Evolutionary conservation across 1,140 invertebrate genomes (phyloP), one percentile per base, ranked within the genome.

Genomic region (Bombus ignitus): DNA sequence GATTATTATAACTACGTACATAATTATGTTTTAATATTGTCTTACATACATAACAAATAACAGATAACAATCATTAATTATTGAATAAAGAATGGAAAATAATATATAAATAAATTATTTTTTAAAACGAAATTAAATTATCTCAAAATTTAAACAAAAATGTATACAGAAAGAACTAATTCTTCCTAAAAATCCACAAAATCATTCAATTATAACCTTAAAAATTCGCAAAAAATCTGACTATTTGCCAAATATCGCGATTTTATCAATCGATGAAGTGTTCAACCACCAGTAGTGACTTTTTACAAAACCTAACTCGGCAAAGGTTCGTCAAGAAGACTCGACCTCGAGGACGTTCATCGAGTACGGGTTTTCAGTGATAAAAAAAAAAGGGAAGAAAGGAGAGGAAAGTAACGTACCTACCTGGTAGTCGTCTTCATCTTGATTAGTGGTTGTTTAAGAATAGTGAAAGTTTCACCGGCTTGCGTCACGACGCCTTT

Each of bases 391-490:
- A 9, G 62, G 12, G 62, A 22, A 18, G 74, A 32, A 65, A 25
- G 35, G 22, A 42, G n/a, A 66, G 32, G 9, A 59, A 37, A 59
- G 37, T 9, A 18, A 28, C 1, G 25, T 59, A 28, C 53, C 42
- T 76, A 44, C 70, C 42, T 83, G 66, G 53, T 28, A 80, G 68
- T 65, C 66, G 62, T 79, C 83, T 80, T 80, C 83, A 85, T 85
- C 83, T 80, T 85, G 76, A 80, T 80, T 85, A 85, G 76, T 53
- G 47, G 68, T 68, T 85, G 68, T 59, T 85, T 73, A 80, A 85
- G 76, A 80, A 85, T 66, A 85, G 83, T 85, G 83, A 85, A 85
- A 85, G 83, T 85, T 85, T 68, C 81, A 68, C 72, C 22, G 28
- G 35, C 42, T 85, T 85, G 76, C 83, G 68, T 85, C 83, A 85